Conservation (phyloP, 1,140 invertebrate genomes). For the Drosophila lacertosa region DNA sequence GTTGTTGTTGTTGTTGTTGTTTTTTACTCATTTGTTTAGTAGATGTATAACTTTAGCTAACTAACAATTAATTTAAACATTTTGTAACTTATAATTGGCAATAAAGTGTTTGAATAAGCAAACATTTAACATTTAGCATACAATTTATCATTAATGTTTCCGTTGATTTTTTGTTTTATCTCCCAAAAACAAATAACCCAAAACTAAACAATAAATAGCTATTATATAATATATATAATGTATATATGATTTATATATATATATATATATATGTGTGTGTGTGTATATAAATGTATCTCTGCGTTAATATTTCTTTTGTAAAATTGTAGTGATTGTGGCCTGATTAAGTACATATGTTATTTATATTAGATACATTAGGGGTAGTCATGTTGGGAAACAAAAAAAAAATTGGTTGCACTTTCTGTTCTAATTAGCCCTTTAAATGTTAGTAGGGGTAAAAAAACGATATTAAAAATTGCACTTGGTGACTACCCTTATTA, state of each 20-base stretch:
- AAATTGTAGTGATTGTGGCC: slow-evolving; percentile 78
- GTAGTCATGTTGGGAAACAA: slow-evolving; percentile 17
- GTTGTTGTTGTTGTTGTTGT: slow-evolving; percentile 31
- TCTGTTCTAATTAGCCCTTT: too few species aligned
- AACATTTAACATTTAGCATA: slow-evolving; percentile 81
- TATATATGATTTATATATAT: slow-evolving; percentile 44
- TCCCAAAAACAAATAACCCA: slow-evolving; percentile 57
- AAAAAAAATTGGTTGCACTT: neutral
- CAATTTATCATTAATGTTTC: slow-evolving; percentile 47
- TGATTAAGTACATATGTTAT: slow-evolving; percentile 67
- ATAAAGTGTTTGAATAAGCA: slow-evolving; percentile 80
- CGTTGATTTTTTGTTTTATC: slow-evolving; percentile 1
- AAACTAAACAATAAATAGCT: slow-evolving; percentile 80
- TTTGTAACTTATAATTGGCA: slow-evolving; percentile 80
- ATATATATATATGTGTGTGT: slow-evolving; percentile 51
- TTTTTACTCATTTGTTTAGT: slow-evolving; percentile 45
- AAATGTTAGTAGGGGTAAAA: too few species aligned
- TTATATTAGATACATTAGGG: slow-evolving; percentile 57
- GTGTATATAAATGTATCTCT: slow-evolving; percentile 66
- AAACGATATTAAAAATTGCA: too few species aligned
- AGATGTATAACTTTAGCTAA: slow-evolving; percentile 83
- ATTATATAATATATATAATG: slow-evolving; percentile 41
- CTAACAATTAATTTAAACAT: slow-evolving; percentile 83
- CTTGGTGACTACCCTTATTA: too few species aligned
- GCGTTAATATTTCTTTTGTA: slow-evolving; percentile 53